Evolutionary conservation across 1,140 invertebrate genomes (phyloP).

Genomic region (Heliconius hewitsoni): DNA sequence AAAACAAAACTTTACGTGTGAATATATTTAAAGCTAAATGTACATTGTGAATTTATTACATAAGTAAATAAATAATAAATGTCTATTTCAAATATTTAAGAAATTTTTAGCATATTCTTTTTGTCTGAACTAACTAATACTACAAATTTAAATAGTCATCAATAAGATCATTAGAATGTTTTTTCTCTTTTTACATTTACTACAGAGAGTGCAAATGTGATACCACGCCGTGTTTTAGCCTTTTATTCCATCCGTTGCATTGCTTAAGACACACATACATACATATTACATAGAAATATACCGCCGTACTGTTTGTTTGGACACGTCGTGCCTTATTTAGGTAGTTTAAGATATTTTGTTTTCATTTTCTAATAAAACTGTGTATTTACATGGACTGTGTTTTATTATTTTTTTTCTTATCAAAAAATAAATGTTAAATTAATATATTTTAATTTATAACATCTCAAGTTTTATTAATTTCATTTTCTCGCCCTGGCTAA

Average conservation of each 20-base stretch:
- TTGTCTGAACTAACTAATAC: too few relatives aligned
- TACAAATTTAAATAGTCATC: too few relatives aligned
- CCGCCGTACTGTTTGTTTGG: conserved; percentile 56
- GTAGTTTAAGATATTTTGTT: conserved; percentile 78
- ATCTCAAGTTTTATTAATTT: too few relatives aligned
- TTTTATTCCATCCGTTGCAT: conserved; percentile 42
- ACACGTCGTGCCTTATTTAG: conserved; percentile 79
- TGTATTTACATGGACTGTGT: conserved; percentile 60
- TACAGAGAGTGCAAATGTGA: conserved; percentile 37
- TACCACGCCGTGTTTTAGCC: conserved; percentile 36
- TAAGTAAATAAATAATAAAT: neutral
- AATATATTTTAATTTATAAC: too few relatives aligned
- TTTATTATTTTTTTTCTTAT: conserved; percentile 34
- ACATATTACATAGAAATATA: conserved; percentile 29
- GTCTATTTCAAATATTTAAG: too few relatives aligned
- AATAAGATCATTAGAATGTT: neutral
- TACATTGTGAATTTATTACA: conserved; percentile 4
- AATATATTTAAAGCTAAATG: conserved; percentile 16
- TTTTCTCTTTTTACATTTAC: neutral
- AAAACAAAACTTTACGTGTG: neutral
- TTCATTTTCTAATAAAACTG: conserved; percentile 80
- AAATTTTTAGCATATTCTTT: neutral
- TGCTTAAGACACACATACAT: conserved; percentile 37
- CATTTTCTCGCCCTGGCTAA: too few relatives aligned
- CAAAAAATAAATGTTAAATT: too few relatives aligned